phyloP scores from a whole-genome alignment of 2,888 invertebrate genomes.

The Dasysyrphus albostriatus region DNA sequence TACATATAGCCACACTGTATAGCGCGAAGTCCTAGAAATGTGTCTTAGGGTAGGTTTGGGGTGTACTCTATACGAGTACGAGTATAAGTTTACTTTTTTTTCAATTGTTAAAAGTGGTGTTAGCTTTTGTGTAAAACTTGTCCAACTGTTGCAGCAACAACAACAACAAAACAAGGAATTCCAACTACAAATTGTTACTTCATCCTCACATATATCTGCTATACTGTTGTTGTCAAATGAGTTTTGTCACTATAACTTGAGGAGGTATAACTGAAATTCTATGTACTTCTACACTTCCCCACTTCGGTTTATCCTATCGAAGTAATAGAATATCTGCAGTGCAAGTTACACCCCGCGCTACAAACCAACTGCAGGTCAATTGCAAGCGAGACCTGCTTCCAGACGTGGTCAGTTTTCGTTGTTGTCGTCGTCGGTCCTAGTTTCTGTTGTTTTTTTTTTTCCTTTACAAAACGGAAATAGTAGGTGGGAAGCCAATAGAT shows the following conservation, averaged over 20 bases:
- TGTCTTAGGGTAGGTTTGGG: conserved; percentile 64
- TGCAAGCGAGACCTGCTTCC: conserved; percentile 74
- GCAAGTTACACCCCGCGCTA: conserved; percentile 47
- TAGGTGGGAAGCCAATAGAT: conserved; percentile 75
- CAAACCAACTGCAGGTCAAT: conserved; percentile 70
- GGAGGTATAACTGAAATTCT: conserved; percentile 46
- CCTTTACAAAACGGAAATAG: conserved; percentile 50
- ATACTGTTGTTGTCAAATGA: conserved; percentile 15
- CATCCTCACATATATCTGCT: conserved; percentile 4
- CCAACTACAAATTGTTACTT: conserved; percentile 32
- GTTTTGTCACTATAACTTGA: conserved; percentile 56
- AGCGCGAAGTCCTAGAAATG: conserved; percentile 74
- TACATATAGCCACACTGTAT: conserved; percentile 27
- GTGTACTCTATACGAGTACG: neutral
- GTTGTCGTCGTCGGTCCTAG: conserved; percentile 27
- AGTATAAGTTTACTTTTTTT: conserved; percentile 62
- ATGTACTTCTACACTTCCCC: conserved; percentile 38
- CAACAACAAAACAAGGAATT: conserved; percentile 45
- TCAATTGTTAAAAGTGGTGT: conserved; percentile 66
- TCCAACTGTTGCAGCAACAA: conserved; percentile 72
- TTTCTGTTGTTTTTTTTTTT: conserved; percentile 6
- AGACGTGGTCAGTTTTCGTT: conserved; percentile 59
- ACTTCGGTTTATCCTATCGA: conserved; percentile 8
- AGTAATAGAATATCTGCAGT: conserved; percentile 61
- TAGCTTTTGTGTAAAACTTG: conserved; percentile 54